Conservation (phyloP, 2,797 vertebrate genomes). For the Gadopsis bispinosus region DNA sequence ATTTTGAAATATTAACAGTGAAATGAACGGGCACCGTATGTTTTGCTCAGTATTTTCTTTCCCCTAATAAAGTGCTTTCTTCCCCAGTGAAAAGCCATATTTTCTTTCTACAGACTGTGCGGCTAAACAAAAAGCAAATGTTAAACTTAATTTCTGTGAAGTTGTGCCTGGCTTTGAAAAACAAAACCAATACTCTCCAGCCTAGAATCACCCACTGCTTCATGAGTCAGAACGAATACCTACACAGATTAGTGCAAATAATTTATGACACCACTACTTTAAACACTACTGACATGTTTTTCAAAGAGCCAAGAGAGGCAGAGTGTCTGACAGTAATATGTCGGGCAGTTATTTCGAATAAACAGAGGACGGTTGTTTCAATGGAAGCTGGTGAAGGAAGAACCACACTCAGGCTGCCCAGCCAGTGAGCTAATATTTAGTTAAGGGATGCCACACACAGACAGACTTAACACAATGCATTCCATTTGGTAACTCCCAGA, state of each 20-base stretch:
- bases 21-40: conserved; percentile 68
- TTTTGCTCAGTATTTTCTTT: conserved; percentile 38
- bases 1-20: conserved; percentile 74
- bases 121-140: conserved; percentile 79
- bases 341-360: conserved; percentile 57
- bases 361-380: conserved; percentile 63
- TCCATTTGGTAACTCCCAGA: conserved; percentile 34
- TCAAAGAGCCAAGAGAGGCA: conserved; percentile 50
- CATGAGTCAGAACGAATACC: conserved; percentile 76
- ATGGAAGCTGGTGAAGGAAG: conserved; percentile 65
- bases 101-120: conserved; percentile 61
- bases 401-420: conserved; percentile 72
- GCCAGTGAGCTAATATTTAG: conserved; percentile 70
- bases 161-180: conserved; percentile 75
- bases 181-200: conserved; percentile 63
- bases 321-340: conserved; percentile 49
- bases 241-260: conserved; percentile 67
- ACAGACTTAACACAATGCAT: conserved; percentile 59
- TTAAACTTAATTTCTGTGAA: conserved; percentile 72
- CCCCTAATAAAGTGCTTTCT: conserved; percentile 58
- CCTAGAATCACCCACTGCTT: conserved; percentile 66
- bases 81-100: conserved; percentile 58
- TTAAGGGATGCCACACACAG: conserved; percentile 59
- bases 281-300: conserved; percentile 70
- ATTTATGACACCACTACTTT: conserved; percentile 70